A percentile compares a stretch with the other conserved stretches of the same genome.
Evolutionary conservation across 2,888 invertebrate species (phyloP).

Genomic region (Cryptocephalus moraei): DNA sequence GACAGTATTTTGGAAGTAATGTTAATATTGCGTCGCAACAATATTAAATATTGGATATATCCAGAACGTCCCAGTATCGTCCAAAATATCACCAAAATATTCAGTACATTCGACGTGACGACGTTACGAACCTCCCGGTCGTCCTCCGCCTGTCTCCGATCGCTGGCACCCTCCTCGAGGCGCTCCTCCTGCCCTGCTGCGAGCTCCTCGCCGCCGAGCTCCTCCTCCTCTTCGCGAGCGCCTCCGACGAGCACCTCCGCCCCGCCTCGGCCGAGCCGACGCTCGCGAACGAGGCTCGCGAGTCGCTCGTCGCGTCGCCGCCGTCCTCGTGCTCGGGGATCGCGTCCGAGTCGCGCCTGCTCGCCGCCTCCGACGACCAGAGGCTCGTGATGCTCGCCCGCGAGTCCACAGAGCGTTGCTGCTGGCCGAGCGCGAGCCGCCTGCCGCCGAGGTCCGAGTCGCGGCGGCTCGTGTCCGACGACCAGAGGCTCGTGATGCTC

Average conservation of each 20-base stretch:
- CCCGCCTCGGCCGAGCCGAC: constrained; percentile 28
- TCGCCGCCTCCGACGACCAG: constrained; percentile 25
- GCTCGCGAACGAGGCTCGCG: constrained; percentile 32
- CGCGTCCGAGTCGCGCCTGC: constrained; percentile 35
- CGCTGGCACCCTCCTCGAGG: constrained; percentile 44
- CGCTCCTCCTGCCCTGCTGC: constrained; percentile 37
- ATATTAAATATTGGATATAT: too few species aligned
- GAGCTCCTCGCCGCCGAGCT: constrained; percentile 29
- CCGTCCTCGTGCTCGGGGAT: constrained; percentile 37
- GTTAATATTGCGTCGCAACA: too few species aligned
- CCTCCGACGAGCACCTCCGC: constrained; percentile 31
- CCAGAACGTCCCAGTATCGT: too few species aligned
- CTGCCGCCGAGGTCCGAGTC: neutral
- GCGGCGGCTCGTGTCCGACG: neutral
- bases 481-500: constrained; percentile 37
- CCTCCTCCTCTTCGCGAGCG: constrained; percentile 25
- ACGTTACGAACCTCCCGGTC: constrained; percentile 50
- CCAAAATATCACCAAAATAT: too few species aligned
- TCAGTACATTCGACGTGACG: too few species aligned
- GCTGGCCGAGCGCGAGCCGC: constrained; percentile 22
- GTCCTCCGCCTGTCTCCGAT: constrained; percentile 48
- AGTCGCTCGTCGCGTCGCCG: constrained; percentile 31
- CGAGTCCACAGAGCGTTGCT: constrained; percentile 34
- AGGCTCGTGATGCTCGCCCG: constrained; percentile 36
- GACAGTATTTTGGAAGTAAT: too few species aligned